A percentile compares a stretch with the other conserved stretches of the same genome.
Evolutionary conservation across 2,888 invertebrate genomes (phyloP).

Genomic region (Zelleria hepariella): DNA sequence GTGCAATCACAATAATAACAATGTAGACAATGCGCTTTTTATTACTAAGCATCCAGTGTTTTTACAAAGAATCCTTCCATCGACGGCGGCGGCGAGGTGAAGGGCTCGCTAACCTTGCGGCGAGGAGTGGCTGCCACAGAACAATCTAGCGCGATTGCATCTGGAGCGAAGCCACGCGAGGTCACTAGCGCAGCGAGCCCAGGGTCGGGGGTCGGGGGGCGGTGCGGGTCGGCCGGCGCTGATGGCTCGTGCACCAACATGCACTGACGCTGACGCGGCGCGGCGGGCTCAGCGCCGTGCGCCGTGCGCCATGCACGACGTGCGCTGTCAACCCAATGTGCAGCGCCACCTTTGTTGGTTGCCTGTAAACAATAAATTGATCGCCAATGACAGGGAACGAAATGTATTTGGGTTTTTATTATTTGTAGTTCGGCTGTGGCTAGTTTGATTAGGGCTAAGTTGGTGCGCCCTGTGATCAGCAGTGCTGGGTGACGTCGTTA

Average conservation of each 20-base stretch:
- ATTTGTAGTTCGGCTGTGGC: not conserved
- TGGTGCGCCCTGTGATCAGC: not conserved
- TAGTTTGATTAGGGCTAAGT: not conserved
- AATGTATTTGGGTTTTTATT: not conserved
- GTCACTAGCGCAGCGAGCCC: not conserved
- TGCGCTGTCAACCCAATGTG: not conserved
- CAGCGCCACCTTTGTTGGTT: conserved; percentile 7
- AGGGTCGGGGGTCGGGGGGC: not conserved
- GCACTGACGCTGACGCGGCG: not conserved
- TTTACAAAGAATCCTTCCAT: not conserved
- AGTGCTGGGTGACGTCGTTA: conserved; percentile 4
- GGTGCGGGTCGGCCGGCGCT: not conserved
- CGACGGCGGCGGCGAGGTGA: not conserved
- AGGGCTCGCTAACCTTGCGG: not conserved
- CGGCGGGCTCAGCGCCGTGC: not conserved
- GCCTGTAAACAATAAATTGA: too few relatives aligned
- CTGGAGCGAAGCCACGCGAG: not conserved
- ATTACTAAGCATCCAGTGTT: not conserved
- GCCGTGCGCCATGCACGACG: not conserved
- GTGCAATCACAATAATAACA: not conserved
- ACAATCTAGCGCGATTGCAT: not conserved
- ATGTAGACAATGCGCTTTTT: not conserved
- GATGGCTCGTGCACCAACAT: not conserved
- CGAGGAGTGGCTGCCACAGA: not conserved
- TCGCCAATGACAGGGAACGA: too few relatives aligned